Evolutionary conservation across 2,888 invertebrate species (phyloP), one percentile per base, ranked within the genome.

Genomic region (Rhopalosiphum nymphaeae): DNA sequence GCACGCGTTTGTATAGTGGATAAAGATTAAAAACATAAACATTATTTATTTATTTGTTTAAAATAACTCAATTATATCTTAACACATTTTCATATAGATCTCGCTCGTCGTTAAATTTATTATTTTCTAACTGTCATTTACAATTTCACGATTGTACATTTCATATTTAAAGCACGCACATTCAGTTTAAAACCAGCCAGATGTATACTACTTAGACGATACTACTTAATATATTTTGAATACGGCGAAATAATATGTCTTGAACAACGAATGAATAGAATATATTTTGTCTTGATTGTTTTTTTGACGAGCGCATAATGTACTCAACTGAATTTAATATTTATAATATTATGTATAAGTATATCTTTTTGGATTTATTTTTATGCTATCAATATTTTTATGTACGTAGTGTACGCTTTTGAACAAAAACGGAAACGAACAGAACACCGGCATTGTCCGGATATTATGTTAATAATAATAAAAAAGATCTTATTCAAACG

Each of bases 361-460:
- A 78, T 3, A 78, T 29, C 29, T 36, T 16, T 2, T n/a, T n/a
- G 87, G 36, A 53, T 87, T 53, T 53, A 87, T 87, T 87, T 29
- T 87, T 49, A 44, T 16, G 13, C 3, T 21, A 21, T 53, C n/a
- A 53, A n/a, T 53, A n/a, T n/a, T 49, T 44, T 11, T 53, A 49
- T 29, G 87, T 7, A n/a, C 49, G 16, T 7, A n/a, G 36, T 78
- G 21, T 21, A 26, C 3, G 49, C 10, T 87, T 46, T 67, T 36
- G 11, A 36, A 78, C 49, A 49, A 26, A 26, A 78, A 84, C 53
- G 56, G 91, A 91, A 91, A 91, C 21, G 56, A 85, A 91, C 91
- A 78, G 53, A 26, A 78, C 3, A 16, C 9, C 10, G 53, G 36
- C 84, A 26, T 56, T 56, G 29, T 36, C 44, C 91, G 56, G 91